Evolutionary conservation across 2,113 vertebrate genomes (phyloP), one percentile per base, ranked within the genome.

Genomic region (Paratilapia polleni): DNA sequence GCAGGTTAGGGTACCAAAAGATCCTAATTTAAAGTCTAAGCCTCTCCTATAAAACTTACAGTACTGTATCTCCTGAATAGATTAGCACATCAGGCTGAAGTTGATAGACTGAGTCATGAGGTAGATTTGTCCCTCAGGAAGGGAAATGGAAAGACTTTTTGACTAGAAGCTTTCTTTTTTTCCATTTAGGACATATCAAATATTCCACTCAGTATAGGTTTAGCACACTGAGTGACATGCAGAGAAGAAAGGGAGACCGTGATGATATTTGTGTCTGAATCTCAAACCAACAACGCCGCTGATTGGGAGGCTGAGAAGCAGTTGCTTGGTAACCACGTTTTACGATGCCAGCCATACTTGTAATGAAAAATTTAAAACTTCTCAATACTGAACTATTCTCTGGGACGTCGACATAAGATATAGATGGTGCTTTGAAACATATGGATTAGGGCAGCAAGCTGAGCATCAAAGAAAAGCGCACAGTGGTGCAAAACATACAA

Each of bases 311-410:
- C 86, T 76, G 73, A 78, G 92, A 89, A 92, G 93, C 94, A 93
- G 95, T 96, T 96, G 95, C 96, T 92, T 95, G 90, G 96, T 95
- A 95, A 96, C 95, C 84, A 66, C 63, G 83, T 94, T 95, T 93
- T 92, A 93, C 70, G 63, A 95, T 91, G 87, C 92, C 89, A 92
- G 93, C 91, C 86, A 78, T 93, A 93, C 91, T 93, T 87, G 82
- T 94, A 76, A 96, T 96, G 88, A 95, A 96, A 96, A 94, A 96
- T 96, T 88, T 87, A 94, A 73, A 92, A 88, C 80, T 88, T 62
- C 77, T 80, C 62, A 81, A 84, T 74, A 82, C 88, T 94, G 87
- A 92, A 95, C 88, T 90, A 87, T 89, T 92, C 86, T 89, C 83
- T 78, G 70, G 82, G 90, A 94, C 87, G 78, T 85, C 64, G 79